Base-by-base conservation (phyloP, 2,797 vertebrate genomes). In the Staurois parvus region DNA sequence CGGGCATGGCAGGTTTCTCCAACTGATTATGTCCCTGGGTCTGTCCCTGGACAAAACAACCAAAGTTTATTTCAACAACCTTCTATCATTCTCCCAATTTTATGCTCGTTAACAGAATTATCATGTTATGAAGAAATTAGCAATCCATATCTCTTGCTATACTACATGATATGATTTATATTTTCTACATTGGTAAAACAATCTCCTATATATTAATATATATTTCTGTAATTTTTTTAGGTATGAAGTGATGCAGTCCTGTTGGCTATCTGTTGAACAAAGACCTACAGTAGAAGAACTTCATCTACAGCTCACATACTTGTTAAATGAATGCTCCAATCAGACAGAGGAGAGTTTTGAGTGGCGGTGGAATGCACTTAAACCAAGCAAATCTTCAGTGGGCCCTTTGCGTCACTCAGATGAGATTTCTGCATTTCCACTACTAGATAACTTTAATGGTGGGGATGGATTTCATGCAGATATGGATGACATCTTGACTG, bases 231-330 rank as follows among this genome's bases (percentile, higher is more conserved):
- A 37, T 45, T 12, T 29, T 66, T 84, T 81, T 90, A 98, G 97
- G 97, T 98, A 98, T 77, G 97, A 98, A 89, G 97, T 98, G 88
- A 96, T 98, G 95, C 97, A 98, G 92, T 98, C 96, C 26, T 97
- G 97, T 90, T 98, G 97, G 97, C 92, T 97, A 48, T 94, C 95
- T 4, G 92, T 95, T 2, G 95, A 95, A 67, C 96, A 97, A 87
- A 96, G 97, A 0, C 96, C 97, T 15, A 95, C 96, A 0, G 94
- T 97, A 72, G 96, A 95, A 1, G 96, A 98, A 85, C 93, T 98
- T 72, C 97, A 98, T 79, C 94, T 98, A 88, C 97, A 98, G 82
- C 96, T 98, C 74, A 98, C 96, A 83, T 97, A 97, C 85, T 94
- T 98, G 75, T 88, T 97, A 94, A 97, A 91, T 79, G 94, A 92